Percentiles rank a stretch among this genome's conserved stretches.
Evolutionary conservation across 2,113 vertebrate species (phyloP).

Genomic region (Corynorhinus townsendii): DNA sequence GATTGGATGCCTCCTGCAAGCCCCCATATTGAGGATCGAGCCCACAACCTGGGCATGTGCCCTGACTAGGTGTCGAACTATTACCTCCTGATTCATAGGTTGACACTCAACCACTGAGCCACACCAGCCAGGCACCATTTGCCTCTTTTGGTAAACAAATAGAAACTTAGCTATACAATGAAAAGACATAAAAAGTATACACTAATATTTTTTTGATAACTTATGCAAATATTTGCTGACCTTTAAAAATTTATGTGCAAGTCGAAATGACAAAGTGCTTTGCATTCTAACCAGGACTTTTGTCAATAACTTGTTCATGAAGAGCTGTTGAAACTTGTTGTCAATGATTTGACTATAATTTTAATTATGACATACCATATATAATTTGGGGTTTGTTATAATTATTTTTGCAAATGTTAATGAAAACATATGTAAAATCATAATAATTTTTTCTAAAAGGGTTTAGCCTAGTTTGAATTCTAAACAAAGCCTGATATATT

Average conservation of each 20-base stretch:
- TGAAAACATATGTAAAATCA: neutral
- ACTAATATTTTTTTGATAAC: neutral
- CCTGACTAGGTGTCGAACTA: too few relatives aligned
- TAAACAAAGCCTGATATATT: neutral
- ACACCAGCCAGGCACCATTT: neutral
- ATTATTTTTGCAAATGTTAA: slow-evolving; percentile 18
- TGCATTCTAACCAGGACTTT: neutral
- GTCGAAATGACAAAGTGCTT: neutral
- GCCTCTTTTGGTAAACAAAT: neutral
- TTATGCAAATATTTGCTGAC: slow-evolving; percentile 1
- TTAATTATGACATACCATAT: neutral
- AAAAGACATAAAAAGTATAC: neutral
- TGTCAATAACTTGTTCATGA: neutral
- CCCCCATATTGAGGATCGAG: too few relatives aligned
- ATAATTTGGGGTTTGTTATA: neutral
- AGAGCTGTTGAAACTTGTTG: neutral
- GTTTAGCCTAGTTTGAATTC: neutral
- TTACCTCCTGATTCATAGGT: too few relatives aligned
- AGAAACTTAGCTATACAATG: neutral
- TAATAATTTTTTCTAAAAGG: neutral
- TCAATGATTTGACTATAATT: neutral
- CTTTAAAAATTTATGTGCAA: neutral
- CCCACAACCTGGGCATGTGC: too few relatives aligned
- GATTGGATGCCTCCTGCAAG: too few relatives aligned
- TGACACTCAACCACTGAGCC: too few relatives aligned